A percentile compares a stretch with the other conserved stretches of the same genome.
These are phyloP conservation scores for Nasua narica DNA, from an alignment of 2,797 vertebrate species.

Conservation along the genomic window DNA sequence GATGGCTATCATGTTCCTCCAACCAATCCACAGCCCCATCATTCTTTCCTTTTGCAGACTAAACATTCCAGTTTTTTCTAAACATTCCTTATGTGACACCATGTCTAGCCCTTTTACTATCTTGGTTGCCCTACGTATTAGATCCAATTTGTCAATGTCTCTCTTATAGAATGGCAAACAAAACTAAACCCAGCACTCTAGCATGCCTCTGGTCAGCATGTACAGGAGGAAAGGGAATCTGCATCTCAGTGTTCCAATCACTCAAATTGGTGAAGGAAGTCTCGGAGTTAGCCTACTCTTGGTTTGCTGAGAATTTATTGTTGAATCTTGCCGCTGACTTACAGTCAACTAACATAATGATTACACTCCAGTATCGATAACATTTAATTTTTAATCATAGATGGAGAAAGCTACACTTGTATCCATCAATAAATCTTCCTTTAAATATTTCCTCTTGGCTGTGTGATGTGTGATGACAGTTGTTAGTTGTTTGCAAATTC, in stretches of 20 bases:
- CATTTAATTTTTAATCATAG: neutral
- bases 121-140: conserved; percentile 72
- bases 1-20: conserved; percentile 75
- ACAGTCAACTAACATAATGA: neutral
- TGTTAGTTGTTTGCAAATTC: neutral
- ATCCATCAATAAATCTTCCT: neutral
- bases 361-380: neutral
- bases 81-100: conserved; percentile 76
- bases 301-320: neutral
- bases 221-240: neutral
- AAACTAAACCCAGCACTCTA: neutral
- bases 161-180: conserved; percentile 48
- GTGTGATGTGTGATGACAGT: neutral
- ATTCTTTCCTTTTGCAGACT: conserved; percentile 73
- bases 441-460: neutral
- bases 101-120: conserved; percentile 74
- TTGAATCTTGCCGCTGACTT: neutral
- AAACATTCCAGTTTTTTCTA: conserved; percentile 77
- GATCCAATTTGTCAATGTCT: conserved; percentile 75
- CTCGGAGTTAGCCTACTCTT: neutral
- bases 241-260: neutral
- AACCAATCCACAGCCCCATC: conserved; percentile 53
- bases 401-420: neutral
- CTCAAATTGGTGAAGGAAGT: neutral
- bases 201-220: neutral